phyloP scores from a whole-genome alignment of 2,888 invertebrate genomes.

The Torymus auratus region DNA sequence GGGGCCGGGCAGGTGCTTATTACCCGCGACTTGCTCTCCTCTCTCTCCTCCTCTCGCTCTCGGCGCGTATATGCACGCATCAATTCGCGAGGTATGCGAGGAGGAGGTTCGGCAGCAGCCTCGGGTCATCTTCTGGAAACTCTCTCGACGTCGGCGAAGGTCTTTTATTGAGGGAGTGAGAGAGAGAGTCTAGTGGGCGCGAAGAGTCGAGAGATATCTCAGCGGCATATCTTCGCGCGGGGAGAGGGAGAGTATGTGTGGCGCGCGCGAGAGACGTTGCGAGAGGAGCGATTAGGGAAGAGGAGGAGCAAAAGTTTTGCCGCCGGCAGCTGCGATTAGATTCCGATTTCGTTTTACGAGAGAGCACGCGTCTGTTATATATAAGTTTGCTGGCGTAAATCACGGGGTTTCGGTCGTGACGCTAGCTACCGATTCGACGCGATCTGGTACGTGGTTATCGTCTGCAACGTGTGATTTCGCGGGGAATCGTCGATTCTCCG shows the following conservation, averaged over 20 bases:
- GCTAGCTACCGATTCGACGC: conserved; percentile 2
- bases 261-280: neutral
- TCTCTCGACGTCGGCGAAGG: conserved; percentile 1
- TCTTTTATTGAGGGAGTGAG: too few species aligned
- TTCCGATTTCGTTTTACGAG: conserved; percentile 24
- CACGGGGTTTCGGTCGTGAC: conserved; percentile 2
- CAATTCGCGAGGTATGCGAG: conserved; percentile 3
- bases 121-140: conserved; percentile 39
- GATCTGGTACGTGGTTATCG: neutral
- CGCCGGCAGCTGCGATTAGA: conserved; percentile 35
- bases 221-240: neutral
- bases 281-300: conserved; percentile 24
- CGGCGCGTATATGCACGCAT: too few species aligned
- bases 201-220: conserved; percentile 16
- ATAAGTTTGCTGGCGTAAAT: neutral
- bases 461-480: neutral
- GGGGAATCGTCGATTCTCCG: neutral
- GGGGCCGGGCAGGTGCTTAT: conserved; percentile 75
- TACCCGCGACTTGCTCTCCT: conserved; percentile 65
- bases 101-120: conserved; percentile 22
- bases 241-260: neutral
- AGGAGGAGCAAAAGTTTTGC: conserved; percentile 15
- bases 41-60: conserved; percentile 17
- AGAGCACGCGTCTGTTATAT: neutral
- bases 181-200: neutral